phyloP scores from a whole-genome alignment of 2,888 invertebrate genomes.

The Leuctra nigra region DNA sequence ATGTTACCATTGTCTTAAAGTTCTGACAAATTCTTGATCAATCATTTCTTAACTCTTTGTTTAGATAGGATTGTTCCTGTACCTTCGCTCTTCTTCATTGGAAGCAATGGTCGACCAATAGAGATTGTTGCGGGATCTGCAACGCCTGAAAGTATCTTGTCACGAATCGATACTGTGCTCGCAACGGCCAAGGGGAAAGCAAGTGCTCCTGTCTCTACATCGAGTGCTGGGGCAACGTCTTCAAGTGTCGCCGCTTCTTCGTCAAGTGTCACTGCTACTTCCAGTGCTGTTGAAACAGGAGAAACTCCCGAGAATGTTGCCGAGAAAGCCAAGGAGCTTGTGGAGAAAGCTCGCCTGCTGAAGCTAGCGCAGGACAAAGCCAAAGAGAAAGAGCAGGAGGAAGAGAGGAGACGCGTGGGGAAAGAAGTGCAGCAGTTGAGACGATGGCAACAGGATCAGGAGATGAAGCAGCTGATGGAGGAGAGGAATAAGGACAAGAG shows the following conservation, averaged over 20 bases:
- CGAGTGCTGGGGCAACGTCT: no score
- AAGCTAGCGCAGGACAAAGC: constrained; percentile 62
- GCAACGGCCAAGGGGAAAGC: constrained; percentile 37
- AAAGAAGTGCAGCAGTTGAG: constrained; percentile 65
- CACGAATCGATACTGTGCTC: constrained; percentile 58
- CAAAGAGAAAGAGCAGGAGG: constrained; percentile 48
- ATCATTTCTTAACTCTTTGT: constrained; percentile 6
- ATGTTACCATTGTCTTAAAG: neutral
- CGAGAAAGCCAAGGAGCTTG: constrained; percentile 56
- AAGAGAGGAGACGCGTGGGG: constrained; percentile 65
- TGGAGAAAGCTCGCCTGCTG: constrained; percentile 57
- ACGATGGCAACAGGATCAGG: constrained; percentile 67
- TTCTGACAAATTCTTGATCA: neutral
- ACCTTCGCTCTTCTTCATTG: constrained; percentile 84
- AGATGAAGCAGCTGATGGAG: constrained; percentile 62
- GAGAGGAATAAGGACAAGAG: constrained; percentile 69
- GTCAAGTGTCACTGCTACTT: neutral
- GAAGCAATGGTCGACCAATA: constrained; percentile 68
- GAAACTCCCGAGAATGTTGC: constrained; percentile 6
- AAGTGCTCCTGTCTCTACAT: neutral
- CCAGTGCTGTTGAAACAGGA: neutral
- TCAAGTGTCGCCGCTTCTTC: neutral
- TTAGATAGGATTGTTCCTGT: constrained; percentile 66
- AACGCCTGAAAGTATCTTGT: constrained; percentile 52
- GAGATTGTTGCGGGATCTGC: constrained; percentile 66